Conservation (phyloP, 2,888 invertebrate genomes). For the Slavum lentiscoides region DNA sequence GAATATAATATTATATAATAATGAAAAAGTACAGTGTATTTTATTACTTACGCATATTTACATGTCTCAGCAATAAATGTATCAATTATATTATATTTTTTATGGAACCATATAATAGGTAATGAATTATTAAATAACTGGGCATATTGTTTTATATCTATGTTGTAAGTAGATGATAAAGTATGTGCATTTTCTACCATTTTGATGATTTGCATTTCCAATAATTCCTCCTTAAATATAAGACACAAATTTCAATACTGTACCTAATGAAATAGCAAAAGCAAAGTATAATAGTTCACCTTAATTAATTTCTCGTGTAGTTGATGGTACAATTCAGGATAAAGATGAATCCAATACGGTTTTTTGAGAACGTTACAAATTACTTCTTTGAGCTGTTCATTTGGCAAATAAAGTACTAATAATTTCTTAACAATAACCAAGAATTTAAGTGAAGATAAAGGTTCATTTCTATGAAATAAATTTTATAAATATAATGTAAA, state of each 20-base stretch:
- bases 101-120: conserved; percentile 33
- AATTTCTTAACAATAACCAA: conserved; percentile 37
- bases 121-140: conserved; percentile 21
- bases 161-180: conserved; percentile 2
- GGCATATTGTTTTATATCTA: conserved; percentile 12
- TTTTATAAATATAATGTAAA: neutral
- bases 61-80: conserved; percentile 19
- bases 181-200: conserved; percentile 22
- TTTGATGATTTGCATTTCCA: conserved; percentile 36
- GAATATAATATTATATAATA: too few species aligned
- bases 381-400: conserved; percentile 24
- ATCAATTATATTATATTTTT: conserved; percentile 38
- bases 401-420: neutral
- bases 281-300: conserved; percentile 13
- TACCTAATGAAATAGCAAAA: neutral
- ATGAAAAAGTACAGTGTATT: too few species aligned
- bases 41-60: conserved; percentile 34
- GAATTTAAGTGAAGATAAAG: conserved; percentile 29
- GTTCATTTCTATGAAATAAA: conserved; percentile 32
- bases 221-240: conserved; percentile 36
- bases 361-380: conserved; percentile 27
- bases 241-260: neutral
- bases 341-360: conserved; percentile 48
- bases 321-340: conserved; percentile 35
- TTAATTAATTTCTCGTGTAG: conserved; percentile 6